Evolutionary conservation across 2,888 invertebrate species (phyloP), one percentile per base, ranked within the genome.

Genomic region (Cataglyphis livida): DNA sequence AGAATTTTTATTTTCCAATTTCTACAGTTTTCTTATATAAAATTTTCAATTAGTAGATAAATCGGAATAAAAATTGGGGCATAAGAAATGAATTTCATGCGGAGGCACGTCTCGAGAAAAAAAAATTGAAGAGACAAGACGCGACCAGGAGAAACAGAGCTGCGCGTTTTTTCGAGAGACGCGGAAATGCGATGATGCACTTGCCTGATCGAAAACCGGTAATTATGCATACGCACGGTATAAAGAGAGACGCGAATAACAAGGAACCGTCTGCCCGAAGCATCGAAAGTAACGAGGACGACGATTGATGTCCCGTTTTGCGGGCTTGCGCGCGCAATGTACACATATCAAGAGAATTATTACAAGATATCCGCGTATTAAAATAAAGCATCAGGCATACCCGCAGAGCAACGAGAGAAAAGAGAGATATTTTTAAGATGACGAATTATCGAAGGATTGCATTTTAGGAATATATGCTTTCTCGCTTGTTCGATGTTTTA

Each of bases 271-370:
- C 78, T 57, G 89, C 89, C 90, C 41, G 88, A 65, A 90, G 89
- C 89, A 84, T 85, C 87, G 90, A 85, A 85, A 88, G 87, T 89
- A 89, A 89, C 87, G 87, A 89, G 87, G 85, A 84, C 87, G 82
- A 89, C 81, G 85, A 89, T 89, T 85, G 88, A 89, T 87, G 89
- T 84, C 78, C 83, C 86, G 82, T 85, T 89, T 88, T 73, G 82
- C 83, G 66, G 59, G 76, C 41, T 62, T 41, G 61, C 75, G 61
- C 62, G 62, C 81, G 65, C 81, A 83, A 84, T 83, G 81, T 75
- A 41, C 28, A 25, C 48, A 76, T 82, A 81, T 81, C 78, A 84
- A 82, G 86, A 41, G 15, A 88, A 89, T 88, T 89, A 89, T 89
- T 88, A 83, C 87, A 84, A 84, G 85, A 86, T 89, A 81, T 59